Evolutionary conservation across 2,797 vertebrate species (phyloP).

Genomic region (Todus mexicanus): DNA sequence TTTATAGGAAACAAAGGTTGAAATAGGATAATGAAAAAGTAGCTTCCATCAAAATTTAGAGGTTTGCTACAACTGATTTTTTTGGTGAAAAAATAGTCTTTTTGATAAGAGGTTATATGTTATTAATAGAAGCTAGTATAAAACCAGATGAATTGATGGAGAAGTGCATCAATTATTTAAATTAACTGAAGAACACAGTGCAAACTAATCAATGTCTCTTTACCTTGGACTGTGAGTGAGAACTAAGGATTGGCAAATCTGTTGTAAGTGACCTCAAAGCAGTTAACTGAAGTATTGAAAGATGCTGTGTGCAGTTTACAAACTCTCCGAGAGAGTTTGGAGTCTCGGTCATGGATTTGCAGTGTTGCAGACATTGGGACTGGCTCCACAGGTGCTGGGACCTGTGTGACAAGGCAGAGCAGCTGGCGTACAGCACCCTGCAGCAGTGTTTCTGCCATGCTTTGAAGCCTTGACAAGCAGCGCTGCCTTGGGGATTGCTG

Average conservation of each 20-base stretch:
- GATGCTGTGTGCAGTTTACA: rapidly evolving
- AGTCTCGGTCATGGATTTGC: neutral
- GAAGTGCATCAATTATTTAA: neutral
- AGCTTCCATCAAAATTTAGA: neutral
- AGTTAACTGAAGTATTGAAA: neutral
- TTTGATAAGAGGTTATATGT: neutral
- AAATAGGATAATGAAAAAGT: neutral
- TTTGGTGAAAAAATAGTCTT: neutral
- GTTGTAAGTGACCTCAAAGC: neutral
- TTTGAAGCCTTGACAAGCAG: neutral
- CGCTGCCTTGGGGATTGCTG: neutral
- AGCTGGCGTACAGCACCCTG: neutral
- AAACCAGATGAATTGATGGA: neutral
- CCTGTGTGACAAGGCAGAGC: neutral
- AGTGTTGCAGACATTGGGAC: neutral
- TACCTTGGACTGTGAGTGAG: neutral
- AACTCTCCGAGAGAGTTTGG: neutral
- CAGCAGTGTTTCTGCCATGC: neutral
- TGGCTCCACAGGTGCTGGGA: neutral
- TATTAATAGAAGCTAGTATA: neutral
- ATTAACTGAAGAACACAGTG: neutral
- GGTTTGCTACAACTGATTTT: neutral
- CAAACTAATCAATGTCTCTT: neutral
- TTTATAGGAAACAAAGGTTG: neutral
- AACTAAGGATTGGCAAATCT: neutral